phyloP scores from a whole-genome alignment of 2,113 vertebrate genomes.

The Pteronura brasiliensis region DNA sequence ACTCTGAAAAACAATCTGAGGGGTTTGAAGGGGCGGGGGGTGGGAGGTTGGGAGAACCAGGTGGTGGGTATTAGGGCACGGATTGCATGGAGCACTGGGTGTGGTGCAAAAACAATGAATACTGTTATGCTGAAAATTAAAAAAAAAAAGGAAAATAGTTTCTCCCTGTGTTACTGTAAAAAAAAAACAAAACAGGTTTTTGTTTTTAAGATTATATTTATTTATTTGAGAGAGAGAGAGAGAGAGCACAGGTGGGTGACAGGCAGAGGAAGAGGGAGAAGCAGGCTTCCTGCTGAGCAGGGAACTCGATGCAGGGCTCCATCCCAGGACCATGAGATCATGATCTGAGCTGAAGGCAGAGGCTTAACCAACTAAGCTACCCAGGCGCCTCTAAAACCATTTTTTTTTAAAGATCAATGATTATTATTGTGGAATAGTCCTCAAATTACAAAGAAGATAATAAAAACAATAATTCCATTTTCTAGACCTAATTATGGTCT shows the following conservation, averaged over 20 bases:
- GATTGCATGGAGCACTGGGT: too few relatives aligned
- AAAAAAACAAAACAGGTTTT: background rate
- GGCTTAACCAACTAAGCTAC: background rate
- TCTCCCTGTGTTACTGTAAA: too few relatives aligned
- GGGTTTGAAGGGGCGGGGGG: too few relatives aligned
- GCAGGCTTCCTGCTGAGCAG: too few relatives aligned
- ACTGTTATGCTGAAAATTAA: too few relatives aligned
- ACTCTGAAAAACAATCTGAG: too few relatives aligned
- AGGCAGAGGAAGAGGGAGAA: background rate
- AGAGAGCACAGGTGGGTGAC: background rate
- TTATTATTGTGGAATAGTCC: background rate
- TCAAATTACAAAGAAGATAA: constrained; percentile 1
- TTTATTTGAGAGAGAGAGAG: background rate
- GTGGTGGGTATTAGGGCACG: too few relatives aligned
- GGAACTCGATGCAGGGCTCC: too few relatives aligned
- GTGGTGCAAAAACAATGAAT: too few relatives aligned
- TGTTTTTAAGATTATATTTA: background rate
- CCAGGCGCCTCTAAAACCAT: background rate
- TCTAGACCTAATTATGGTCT: background rate
- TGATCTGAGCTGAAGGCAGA: background rate
- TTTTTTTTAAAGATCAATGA: background rate
- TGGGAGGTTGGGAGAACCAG: too few relatives aligned
- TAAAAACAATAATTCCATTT: background rate
- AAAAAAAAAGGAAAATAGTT: too few relatives aligned
- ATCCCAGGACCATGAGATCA: too few relatives aligned